Evolutionary conservation across 1,140 invertebrate species (phyloP).

Genomic region (Drosophila guanche): DNA sequence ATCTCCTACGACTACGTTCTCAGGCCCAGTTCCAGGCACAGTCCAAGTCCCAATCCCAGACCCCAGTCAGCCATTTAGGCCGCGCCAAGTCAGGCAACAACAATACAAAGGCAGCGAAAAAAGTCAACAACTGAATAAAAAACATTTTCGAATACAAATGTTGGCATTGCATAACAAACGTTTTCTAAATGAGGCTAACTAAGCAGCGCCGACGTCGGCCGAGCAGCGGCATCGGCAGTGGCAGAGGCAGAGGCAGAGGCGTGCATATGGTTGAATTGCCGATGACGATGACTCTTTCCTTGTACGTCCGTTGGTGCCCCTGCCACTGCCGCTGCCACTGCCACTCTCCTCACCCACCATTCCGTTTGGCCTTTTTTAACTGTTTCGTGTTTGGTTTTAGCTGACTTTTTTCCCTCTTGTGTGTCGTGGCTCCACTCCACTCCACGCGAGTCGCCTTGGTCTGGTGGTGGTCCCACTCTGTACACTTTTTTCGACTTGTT

Average conservation of each 20-base stretch:
- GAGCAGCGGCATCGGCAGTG: conserved; percentile 17
- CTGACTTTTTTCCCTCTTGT: conserved; percentile 54
- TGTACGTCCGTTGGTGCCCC: conserved; percentile 42
- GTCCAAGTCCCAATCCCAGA: conserved; percentile 18
- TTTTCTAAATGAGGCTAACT: conserved; percentile 83
- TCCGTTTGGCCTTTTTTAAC: conserved; percentile 62
- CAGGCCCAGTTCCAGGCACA: conserved; percentile 32
- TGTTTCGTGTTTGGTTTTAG: conserved; percentile 76
- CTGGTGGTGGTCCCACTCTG: conserved; percentile 68
- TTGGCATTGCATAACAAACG: conserved; percentile 83
- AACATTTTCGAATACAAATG: conserved; percentile 83
- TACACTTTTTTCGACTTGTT: conserved; percentile 23
- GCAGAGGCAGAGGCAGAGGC: conserved; percentile 31
- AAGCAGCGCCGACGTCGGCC: conserved; percentile 52
- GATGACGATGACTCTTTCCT: conserved; percentile 80
- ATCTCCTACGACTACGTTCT: conserved; percentile 52
- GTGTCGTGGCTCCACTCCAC: conserved; percentile 35
- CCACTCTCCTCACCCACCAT: not conserved
- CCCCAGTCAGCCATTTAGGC: conserved; percentile 70
- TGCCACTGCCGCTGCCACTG: not conserved
- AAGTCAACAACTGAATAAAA: conserved; percentile 81
- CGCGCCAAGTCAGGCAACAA: conserved; percentile 59
- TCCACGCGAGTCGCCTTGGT: conserved; percentile 9
- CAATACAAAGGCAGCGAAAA: conserved; percentile 54
- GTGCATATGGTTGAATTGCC: conserved; percentile 83